Evolutionary conservation across 2,888 invertebrate genomes (phyloP), one percentile per base, ranked within the genome.

Genomic region (Cataglyphis cursor): DNA sequence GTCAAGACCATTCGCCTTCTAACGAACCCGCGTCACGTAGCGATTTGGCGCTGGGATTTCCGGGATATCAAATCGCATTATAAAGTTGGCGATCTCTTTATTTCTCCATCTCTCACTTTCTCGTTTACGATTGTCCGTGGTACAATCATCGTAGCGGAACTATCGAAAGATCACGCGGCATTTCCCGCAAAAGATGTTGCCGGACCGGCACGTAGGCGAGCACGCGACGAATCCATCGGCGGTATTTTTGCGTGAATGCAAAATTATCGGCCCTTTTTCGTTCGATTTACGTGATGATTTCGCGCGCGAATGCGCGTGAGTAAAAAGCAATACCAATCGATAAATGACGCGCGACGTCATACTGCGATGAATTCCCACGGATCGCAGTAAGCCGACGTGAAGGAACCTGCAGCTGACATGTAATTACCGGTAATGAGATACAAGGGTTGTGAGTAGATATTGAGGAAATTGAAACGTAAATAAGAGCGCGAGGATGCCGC

Each of bases 51-150:
- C 65, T 62, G 81, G 84, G 84, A 89, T 89, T 86, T 88, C 83
- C 86, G 80, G 86, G 86, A 87, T 89, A 89, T 88, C 84, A 84
- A 89, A 88, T 89, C 85, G 85, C 83, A 73, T 87, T 89, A 89
- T 81, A 85, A 89, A 88, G 75, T 88, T 72, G 84, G 18, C 74
- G 54, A 83, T 84, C 82, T 66, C 70, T 76, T 74, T 57, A 21
- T 28, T n/a, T 44, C 38, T 73, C 66, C 12, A 2, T 38, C 0
- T 57, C 18, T 31, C 31, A n/a, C 24, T 48, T 18, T n/a, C 57
- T 35, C 66, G 82, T 87, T 73, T 83, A 73, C 81, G 62, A 82
- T 82, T 66, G 74, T 62, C 18, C 18, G n/a, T 9, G 21, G 44
- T 64, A 35, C 51, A n/a, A 65, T 75, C 65, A 15, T 4, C 38